Evolutionary conservation across 64 coral and sea anemone species (phyloP), one percentile per base, ranked within the genome.

Genomic region (Dendrophyllia cribrosa): DNA sequence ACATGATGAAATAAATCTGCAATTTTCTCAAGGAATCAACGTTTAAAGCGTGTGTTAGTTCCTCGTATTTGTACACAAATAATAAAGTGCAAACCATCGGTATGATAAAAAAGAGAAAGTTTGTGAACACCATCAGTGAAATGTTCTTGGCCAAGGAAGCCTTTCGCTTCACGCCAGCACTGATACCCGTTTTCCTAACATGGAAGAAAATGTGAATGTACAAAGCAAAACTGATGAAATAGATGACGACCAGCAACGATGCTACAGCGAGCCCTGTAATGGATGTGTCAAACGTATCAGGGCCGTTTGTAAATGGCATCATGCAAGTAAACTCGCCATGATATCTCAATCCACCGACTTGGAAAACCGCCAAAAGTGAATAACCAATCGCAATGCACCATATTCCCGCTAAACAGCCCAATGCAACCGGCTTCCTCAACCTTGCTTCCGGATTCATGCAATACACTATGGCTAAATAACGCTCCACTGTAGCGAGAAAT

Each of bases 311-410:
- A 46, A 92, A 92, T 85, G 90, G 90, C 49, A 92, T 56, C 90
- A 92, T 92, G 58, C 90, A 92, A 5, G 68, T 85, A 56, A 73
- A 92, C 46, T 92, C 90, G 0, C 90, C 90, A 43, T 92, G 90
- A 55, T 92, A 92, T 43, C 79, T 85, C 58, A 92, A 83, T 21
- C 90, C 82, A 72, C 72, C 81, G 0, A 92, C 72, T 34, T 44
- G 79, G 56, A 92, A 75, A 19, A 92, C 64, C 10, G 90, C 52
- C 83, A 92, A 50, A 5, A 86, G n/a, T 12, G 90, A 82, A 68
- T 76, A 92, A 9, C 52, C 22, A 65, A 92, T 62, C 13, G 79
- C 72, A 66, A 46, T 14, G 46, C 34, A 50, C 90, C 90, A 92
- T n/a, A 92, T 60, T 59, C 25, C 60, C 2, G 48, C 52, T 51